These are phyloP conservation scores for Leptosomus discolor DNA, from an alignment of 2,113 vertebrate species.

Conservation along the genomic window DNA sequence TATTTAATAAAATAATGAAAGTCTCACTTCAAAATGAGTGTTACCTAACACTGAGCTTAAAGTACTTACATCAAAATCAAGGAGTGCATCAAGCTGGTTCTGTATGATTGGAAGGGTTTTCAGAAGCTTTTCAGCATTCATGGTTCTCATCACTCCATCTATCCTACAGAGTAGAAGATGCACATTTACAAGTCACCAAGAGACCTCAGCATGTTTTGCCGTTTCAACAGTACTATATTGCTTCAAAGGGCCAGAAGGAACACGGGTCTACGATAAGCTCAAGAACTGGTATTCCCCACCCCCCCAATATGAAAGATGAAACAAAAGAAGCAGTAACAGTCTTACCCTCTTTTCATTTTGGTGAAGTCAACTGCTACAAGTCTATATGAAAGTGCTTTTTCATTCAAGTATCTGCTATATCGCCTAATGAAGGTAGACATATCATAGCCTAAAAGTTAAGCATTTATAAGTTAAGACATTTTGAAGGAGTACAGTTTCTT, in stretches of 20 bases:
- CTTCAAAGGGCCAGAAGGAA: not conserved
- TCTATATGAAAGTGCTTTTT: conserved; percentile 93
- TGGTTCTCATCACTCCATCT: conserved; percentile 91
- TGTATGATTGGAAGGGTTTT: conserved; percentile 94
- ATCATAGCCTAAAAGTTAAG: conserved; percentile 83
- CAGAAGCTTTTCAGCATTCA: conserved; percentile 91
- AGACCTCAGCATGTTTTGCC: not conserved
- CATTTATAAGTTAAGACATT: not conserved
- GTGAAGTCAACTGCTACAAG: conserved; percentile 93
- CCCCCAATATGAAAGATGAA: not conserved
- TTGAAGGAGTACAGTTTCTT: not conserved
- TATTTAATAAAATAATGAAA: not conserved
- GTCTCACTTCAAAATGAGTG: not conserved
- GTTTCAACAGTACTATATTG: not conserved
- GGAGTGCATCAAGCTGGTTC: conserved; percentile 91
- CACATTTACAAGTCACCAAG: not conserved
- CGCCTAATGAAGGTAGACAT: conserved; percentile 95
- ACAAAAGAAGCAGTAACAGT: not conserved
- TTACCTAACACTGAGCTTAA: not conserved
- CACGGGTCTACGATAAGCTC: not conserved
- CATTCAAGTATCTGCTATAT: conserved; percentile 95
- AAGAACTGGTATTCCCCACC: not conserved
- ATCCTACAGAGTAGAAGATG: conserved; percentile 65
- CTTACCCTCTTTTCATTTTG: conserved; percentile 95
- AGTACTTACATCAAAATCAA: conserved; percentile 90